Base-by-base conservation (phyloP, 1,140 invertebrate species). In the Trichonephila clavipes region DNA sequence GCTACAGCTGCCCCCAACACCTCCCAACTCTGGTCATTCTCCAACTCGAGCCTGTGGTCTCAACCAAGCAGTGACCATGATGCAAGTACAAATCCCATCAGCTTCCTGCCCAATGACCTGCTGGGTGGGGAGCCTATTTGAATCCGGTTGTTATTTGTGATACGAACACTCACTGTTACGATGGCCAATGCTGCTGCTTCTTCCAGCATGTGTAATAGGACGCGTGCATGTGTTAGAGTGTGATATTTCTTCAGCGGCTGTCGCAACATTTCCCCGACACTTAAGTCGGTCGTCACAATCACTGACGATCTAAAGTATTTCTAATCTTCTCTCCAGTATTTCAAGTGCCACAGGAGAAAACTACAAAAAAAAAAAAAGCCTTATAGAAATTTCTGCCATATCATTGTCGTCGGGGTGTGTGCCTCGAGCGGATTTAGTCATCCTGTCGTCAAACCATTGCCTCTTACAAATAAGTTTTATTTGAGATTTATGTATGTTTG, bases 71-170 rank as follows among this genome's bases (percentile, higher is more conserved):
- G 91, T 19, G 96, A 96, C 94, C 96, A 97, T 92, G 97, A 98
- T 95, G 97, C 97, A 93, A 97, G 97, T 95, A 98, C 98, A 94
- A 98, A 98, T 91, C 98, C 98, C 95, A 97, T 98, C 95, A 98
- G 98, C 96, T 98, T 97, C 96, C 97, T 98, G 96, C 98, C 98
- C 95, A 97, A 97, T 95, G 98, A 98, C 96, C 97, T 98, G 95
- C 97, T 98, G 95, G 97, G 98, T 95, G 98, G 92, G 44, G 94
- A 94, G 90, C 87, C 94, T 51, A 94, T 94, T 51, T 94, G 81
- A 93, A n/a, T 69, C 61, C 62, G 58, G 24, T 40, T n/a, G 21
- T 51, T 59, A 28, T 59, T 59, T 93, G 92, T 93, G 92, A 93
- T 93, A 93, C 88, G 59, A 93, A 93, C 86, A 88, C 69, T 93